Evolutionary conservation across 2,888 invertebrate genomes (phyloP).

Genomic region (Lottia gigantea): DNA sequence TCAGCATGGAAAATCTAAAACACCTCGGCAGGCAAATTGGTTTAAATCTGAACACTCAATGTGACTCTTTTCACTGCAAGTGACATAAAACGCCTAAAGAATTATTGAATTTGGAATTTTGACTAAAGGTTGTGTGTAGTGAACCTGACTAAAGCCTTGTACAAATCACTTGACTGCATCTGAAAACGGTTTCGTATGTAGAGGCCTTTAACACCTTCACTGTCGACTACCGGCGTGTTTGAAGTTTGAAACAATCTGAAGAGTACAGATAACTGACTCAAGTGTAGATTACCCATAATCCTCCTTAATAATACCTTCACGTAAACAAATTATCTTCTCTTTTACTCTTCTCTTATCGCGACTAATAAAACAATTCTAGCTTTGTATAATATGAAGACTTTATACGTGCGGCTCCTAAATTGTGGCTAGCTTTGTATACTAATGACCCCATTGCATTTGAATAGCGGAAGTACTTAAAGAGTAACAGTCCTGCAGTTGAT

Average conservation of each 20-base stretch:
- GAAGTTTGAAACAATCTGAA: neutral
- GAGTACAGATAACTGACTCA: neutral
- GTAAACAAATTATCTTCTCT: neutral
- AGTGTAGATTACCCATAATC: conserved; percentile 6
- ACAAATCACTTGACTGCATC: too few species aligned
- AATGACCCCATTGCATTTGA: neutral
- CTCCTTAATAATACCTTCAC: neutral
- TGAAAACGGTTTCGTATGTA: too few species aligned
- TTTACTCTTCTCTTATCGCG: neutral
- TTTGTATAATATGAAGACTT: neutral
- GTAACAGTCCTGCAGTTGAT: too few species aligned
- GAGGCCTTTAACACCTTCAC: too few species aligned
- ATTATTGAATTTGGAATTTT: too few species aligned
- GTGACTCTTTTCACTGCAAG: too few species aligned
- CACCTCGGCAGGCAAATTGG: too few species aligned
- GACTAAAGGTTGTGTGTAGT: too few species aligned
- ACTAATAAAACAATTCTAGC: conserved; percentile 1
- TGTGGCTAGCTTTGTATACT: neutral
- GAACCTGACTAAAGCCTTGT: too few species aligned
- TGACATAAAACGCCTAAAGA: too few species aligned
- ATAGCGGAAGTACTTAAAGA: neutral
- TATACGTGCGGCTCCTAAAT: neutral
- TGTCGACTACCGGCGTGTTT: neutral
- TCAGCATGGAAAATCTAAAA: too few species aligned
- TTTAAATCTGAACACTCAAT: too few species aligned